Evolutionary conservation across 2,113 vertebrate genomes (phyloP).

Genomic region (Vireo altiloquus): DNA sequence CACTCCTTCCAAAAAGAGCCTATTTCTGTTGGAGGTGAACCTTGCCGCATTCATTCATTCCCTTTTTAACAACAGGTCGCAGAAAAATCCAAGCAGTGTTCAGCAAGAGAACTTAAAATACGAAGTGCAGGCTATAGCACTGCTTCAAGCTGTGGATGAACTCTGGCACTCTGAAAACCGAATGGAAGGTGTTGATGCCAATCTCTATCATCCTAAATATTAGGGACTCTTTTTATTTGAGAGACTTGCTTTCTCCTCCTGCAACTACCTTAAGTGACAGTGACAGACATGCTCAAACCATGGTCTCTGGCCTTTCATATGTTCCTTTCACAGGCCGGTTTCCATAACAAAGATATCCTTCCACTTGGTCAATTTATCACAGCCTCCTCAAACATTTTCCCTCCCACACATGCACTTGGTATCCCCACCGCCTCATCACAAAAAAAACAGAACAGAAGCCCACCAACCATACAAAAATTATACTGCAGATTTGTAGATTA

Average conservation of each 20-base stretch:
- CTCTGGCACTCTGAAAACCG: background rate
- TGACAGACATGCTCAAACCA: background rate
- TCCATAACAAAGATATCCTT: conserved; percentile 28
- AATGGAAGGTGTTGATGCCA: background rate
- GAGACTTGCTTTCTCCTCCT: background rate
- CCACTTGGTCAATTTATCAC: conserved; percentile 27
- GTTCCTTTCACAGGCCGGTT: background rate
- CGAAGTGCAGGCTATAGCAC: background rate
- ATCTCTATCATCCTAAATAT: background rate
- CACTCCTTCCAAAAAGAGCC: background rate
- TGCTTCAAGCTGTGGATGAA: background rate
- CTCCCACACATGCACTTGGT: background rate
- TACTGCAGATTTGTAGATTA: conserved; percentile 51
- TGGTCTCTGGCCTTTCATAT: background rate
- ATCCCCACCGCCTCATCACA: background rate
- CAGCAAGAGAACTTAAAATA: background rate
- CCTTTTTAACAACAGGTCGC: background rate
- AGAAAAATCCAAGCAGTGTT: background rate
- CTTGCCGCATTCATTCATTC: background rate
- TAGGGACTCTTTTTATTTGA: background rate
- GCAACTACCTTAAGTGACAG: background rate
- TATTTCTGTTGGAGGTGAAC: background rate
- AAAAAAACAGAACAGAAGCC: background rate
- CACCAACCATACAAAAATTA: conserved; percentile 11
- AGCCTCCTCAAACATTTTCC: background rate